A percentile compares a stretch with the other conserved stretches of the same genome.
phyloP scores from a whole-genome alignment of 2,797 vertebrate genomes.

The Monodelphis domestica region DNA sequence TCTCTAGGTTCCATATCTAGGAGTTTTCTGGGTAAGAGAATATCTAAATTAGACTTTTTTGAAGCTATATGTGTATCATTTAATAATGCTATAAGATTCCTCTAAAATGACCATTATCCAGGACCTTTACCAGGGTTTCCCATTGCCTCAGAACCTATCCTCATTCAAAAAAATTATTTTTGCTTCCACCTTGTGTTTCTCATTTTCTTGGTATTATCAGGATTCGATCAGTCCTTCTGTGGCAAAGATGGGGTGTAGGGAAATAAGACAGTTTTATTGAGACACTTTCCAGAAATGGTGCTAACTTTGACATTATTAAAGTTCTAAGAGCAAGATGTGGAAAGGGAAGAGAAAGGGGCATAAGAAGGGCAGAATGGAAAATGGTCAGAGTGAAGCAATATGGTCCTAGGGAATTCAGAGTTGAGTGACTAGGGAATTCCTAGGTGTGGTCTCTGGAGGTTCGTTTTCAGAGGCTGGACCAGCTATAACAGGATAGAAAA shows the following conservation, averaged over 20 bases:
- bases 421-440: background rate
- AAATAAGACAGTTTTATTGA: background rate
- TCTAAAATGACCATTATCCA: background rate
- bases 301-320: background rate
- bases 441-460: background rate
- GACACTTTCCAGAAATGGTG: background rate
- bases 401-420: background rate
- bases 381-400: background rate
- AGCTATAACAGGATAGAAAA: background rate
- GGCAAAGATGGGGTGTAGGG: background rate
- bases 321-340: background rate
- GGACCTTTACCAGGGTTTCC: background rate
- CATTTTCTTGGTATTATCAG: background rate
- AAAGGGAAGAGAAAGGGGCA: background rate
- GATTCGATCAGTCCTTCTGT: background rate
- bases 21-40: background rate
- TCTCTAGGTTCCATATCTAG: too few relatives aligned
- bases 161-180: background rate
- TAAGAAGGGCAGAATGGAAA: background rate
- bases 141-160: background rate
- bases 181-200: background rate
- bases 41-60: background rate
- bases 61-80: background rate
- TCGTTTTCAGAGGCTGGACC: background rate
- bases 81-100: background rate